These are phyloP conservation scores for Physella acuta DNA, from an alignment of 1,140 invertebrate species.

Conservation along the genomic window DNA sequence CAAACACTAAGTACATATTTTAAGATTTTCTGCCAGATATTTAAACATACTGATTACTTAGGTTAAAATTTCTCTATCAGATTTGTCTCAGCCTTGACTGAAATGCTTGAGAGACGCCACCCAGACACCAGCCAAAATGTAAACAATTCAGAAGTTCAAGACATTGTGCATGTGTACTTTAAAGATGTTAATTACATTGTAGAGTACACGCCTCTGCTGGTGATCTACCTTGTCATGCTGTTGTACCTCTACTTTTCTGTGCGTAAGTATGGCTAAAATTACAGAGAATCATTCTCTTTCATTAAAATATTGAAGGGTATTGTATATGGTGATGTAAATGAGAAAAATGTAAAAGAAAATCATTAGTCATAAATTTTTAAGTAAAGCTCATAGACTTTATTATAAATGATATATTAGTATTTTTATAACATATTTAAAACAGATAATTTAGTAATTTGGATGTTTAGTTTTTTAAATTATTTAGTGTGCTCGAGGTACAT, in stretches of 20 bases:
- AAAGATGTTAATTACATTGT: constrained; percentile 77
- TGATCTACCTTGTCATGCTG: constrained; percentile 83
- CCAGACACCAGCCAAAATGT: constrained; percentile 62
- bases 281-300: no score
- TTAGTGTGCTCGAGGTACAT: no score
- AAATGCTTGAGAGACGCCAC: constrained; percentile 72
- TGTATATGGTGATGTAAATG: no score
- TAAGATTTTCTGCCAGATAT: no score
- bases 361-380: not conserved
- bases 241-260: constrained; percentile 94
- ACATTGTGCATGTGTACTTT: constrained; percentile 60
- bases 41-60: no score
- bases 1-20: no score
- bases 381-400: not conserved
- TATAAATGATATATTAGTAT: not conserved
- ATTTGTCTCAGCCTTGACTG: constrained; percentile 74
- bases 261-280: constrained; percentile 70
- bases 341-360: no score
- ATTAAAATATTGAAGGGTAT: no score
- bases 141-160: constrained; percentile 61
- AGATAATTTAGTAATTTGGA: no score
- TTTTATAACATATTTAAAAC: no score
- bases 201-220: constrained; percentile 81
- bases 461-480: no score
- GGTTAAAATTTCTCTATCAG: constrained; percentile 66